phyloP scores from a whole-genome alignment of 1,140 invertebrate species.

The Ruditapes philippinarum region DNA sequence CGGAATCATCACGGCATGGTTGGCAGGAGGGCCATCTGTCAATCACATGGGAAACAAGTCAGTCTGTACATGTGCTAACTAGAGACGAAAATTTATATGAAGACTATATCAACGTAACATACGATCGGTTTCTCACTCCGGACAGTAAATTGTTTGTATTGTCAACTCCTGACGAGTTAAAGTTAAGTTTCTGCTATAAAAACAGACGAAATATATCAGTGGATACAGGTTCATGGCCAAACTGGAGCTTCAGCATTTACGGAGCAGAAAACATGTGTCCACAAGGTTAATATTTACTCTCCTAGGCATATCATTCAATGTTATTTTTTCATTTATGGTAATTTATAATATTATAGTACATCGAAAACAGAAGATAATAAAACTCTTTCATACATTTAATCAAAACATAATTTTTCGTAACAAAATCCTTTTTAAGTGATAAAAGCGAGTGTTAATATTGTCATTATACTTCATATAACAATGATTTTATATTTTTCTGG shows the following conservation, averaged over 20 bases:
- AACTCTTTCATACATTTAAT: too few relatives aligned
- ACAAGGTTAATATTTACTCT: too few relatives aligned
- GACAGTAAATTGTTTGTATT: neutral
- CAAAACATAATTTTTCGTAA: too few relatives aligned
- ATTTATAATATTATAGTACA: too few relatives aligned
- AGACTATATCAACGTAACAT: too few relatives aligned
- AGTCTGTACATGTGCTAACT: neutral
- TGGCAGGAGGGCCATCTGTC: neutral
- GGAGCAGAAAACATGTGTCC: neutral
- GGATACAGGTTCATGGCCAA: neutral
- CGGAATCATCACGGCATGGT: neutral
- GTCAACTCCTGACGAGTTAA: neutral
- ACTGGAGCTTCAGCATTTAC: neutral
- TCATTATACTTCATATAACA: too few relatives aligned
- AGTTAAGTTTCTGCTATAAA: neutral
- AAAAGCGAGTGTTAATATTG: too few relatives aligned
- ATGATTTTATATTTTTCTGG: too few relatives aligned
- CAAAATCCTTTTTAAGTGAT: too few relatives aligned
- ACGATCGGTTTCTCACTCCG: neutral
- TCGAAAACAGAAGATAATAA: too few relatives aligned
- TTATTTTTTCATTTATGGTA: too few relatives aligned
- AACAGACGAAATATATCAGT: neutral
- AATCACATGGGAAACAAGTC: neutral
- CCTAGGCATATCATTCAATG: too few relatives aligned
- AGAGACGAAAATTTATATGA: neutral